Conservation (phyloP, 2,888 invertebrate genomes). For the Chrysolina oricalcia region DNA sequence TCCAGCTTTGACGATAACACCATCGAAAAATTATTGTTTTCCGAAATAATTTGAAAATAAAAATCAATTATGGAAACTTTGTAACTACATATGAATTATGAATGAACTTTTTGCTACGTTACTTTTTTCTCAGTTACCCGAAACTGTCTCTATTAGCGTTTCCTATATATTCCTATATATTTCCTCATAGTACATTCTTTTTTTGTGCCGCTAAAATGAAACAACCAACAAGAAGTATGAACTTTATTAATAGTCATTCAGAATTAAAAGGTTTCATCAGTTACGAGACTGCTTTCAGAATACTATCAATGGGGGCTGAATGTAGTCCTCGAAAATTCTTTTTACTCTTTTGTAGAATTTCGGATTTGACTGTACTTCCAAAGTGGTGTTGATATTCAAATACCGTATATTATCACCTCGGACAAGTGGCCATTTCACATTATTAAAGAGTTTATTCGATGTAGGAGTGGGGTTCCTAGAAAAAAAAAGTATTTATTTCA, state of each 20-base stretch:
- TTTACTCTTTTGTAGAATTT: slow-evolving; percentile 32
- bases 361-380: slow-evolving; percentile 36
- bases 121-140: too few species aligned
- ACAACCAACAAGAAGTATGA: too few species aligned
- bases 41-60: too few species aligned
- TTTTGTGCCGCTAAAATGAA: too few species aligned
- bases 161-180: too few species aligned
- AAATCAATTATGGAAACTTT: too few species aligned
- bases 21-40: too few species aligned
- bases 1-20: too few species aligned
- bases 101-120: too few species aligned
- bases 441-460: slow-evolving; percentile 13
- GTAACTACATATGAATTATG: too few species aligned
- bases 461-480: slow-evolving; percentile 36
- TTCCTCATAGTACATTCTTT: too few species aligned
- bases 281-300: neutral
- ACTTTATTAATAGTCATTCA: neutral
- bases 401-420: slow-evolving; percentile 27
- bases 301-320: slow-evolving; percentile 6
- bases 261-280: neutral
- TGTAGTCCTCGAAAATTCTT: slow-evolving; percentile 32
- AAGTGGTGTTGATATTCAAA: slow-evolving; percentile 38
- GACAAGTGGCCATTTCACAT: slow-evolving; percentile 26
- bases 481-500: neutral
- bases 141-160: too few species aligned